Evolutionary conservation across 2,797 vertebrate species (phyloP), one percentile per base, ranked within the genome.

Genomic region (Echeneis naucrates): DNA sequence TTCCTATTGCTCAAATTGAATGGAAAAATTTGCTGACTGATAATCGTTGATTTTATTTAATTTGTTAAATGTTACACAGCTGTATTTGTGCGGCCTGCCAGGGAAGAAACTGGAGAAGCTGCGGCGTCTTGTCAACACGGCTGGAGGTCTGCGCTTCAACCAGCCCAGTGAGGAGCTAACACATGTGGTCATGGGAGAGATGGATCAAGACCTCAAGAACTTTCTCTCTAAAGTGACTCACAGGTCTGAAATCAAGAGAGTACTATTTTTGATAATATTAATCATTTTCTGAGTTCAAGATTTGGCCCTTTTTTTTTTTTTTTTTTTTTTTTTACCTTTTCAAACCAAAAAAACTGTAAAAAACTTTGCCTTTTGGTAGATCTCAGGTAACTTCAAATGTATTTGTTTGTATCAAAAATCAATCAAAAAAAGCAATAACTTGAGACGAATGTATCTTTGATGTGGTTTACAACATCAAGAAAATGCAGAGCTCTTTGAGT

Each of bases 111-210:
- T 98, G 83, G 97, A 99, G 87, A 98, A 98, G 83, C 87, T 99
- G 78, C 94, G 96, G 50, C 93, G 94, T 13, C 94, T 98, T 51
- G 96, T 99, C 72, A 99, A 97, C 82, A 87, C 83, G 0, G 96
- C 95, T 33, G 98, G 98, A 59, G 98, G 98, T 27, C 87, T 99
- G 86, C 96, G 95, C 68, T 99, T 99, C 87, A 98, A 97, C 92
- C 97, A 98, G 26, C 95, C 95, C 72, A 96, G 96, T 63, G 96
- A 97, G 86, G 97, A 98, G 35, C 96, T 99, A 69, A 97, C 98
- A 42, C 98, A 99, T 61, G 93, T 99, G 57, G 94, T 99, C 64
- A 94, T 96, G 90, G 97, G 96, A 68, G 96, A 98, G 37, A 81
- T 91, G 63, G 95, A 95, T 74, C 90, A 95, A 57, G 96, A 97